These are phyloP conservation scores for Amblyopsis rosae DNA, from an alignment of 2,113 vertebrate genomes.

Conservation along the genomic window DNA sequence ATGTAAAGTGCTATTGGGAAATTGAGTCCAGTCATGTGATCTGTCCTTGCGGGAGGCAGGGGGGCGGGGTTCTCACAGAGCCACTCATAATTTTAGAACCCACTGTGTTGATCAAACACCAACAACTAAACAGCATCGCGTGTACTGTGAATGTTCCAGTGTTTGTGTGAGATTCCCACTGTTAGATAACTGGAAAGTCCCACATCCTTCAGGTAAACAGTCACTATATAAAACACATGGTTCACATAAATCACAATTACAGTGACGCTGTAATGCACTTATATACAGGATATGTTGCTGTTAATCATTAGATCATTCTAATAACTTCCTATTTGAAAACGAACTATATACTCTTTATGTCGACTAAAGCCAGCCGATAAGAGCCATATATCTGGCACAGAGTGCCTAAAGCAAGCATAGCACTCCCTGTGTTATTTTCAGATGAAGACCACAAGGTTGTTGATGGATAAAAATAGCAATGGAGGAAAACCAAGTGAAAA, in stretches of 20 bases:
- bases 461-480: conserved; percentile 44
- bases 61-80: conserved; percentile 32
- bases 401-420: conserved; percentile 1
- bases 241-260: neutral
- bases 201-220: conserved; percentile 4
- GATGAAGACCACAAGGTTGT: conserved; percentile 73
- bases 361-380: too few species aligned
- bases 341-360: too few species aligned
- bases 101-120: conserved; percentile 35
- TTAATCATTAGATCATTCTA: too few species aligned
- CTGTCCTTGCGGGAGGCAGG: neutral
- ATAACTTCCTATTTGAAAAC: neutral
- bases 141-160: neutral
- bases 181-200: neutral
- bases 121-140: neutral
- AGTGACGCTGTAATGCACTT: neutral
- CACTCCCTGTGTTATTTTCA: conserved; percentile 47
- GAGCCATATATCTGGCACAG: neutral
- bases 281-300: neutral
- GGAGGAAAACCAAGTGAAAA: conserved; percentile 2
- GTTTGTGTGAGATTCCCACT: neutral
- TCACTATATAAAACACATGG: neutral
- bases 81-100: conserved; percentile 57
- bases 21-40: conserved; percentile 38
- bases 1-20: conserved; percentile 61